Conservation (phyloP, 2,888 invertebrate genomes). For the Ochropacha duplaris region DNA sequence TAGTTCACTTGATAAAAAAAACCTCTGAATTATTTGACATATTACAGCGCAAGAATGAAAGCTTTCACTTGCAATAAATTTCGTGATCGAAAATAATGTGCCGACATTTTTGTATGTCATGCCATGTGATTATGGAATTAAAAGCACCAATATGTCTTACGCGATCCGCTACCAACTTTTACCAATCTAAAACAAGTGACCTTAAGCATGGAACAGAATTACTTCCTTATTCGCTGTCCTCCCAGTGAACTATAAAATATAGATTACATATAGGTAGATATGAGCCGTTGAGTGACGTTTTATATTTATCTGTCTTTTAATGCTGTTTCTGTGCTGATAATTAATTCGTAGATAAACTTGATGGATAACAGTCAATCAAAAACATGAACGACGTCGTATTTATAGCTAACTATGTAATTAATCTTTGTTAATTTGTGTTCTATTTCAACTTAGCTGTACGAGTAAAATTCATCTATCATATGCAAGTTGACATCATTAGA, state of each 20-base stretch:
- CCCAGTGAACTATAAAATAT: neutral
- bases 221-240: conserved; percentile 41
- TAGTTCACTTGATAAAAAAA: too few relatives aligned
- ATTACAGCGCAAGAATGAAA: neutral
- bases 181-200: conserved; percentile 44
- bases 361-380: neutral
- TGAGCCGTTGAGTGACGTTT: neutral
- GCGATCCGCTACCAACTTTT: conserved; percentile 18
- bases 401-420: neutral
- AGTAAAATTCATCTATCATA: neutral
- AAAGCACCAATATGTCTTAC: neutral
- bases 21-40: too few relatives aligned
- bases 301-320: neutral
- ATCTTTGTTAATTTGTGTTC: neutral
- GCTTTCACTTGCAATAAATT: neutral
- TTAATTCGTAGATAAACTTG: neutral
- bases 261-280: conserved; percentile 1
- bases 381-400: neutral
- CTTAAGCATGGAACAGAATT: conserved; percentile 31
- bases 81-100: neutral
- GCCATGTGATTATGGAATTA: conserved; percentile 8
- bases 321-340: neutral
- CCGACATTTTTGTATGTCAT: conserved; percentile 6
- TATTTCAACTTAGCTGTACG: neutral
- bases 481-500: conserved; percentile 22